Evolutionary conservation across 2,888 invertebrate genomes (phyloP), one percentile per base, ranked within the genome.

Genomic region (Lysandra bellargus): DNA sequence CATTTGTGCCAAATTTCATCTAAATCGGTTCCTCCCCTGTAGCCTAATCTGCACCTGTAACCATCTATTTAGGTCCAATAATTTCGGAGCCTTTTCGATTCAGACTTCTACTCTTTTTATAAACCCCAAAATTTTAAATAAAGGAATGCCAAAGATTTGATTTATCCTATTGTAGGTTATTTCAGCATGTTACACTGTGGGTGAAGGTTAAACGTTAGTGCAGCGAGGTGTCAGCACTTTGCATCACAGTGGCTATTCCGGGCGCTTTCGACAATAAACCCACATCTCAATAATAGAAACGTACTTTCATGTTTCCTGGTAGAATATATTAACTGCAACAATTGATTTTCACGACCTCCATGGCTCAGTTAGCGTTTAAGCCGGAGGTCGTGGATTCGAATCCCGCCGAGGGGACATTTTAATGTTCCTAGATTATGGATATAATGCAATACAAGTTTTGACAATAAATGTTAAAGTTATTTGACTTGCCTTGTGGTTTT

Each of bases 241-340:
- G 69, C 69, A 69, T 37, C 33, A 33, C 33, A 69, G 69, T 33
- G 17, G 33, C 64, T 64, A 64, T 37, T 69, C 69, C 69, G 30
- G 61, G 23, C 69, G 76, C 76, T 76, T 76, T 76, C 76, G 53
- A 76, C 76, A 30, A 33, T 76, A 76, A 76, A 76, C 76, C 76
- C 76, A 76, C 76, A 53, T 76, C 30, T 53, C 76, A 76, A 76
- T 76, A 76, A 76, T 57, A 76, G 76, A 69, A 69, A 37, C 33
- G 33, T 37, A 37, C 69, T 69, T 64, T 64, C 69, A 69, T 69
- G 33, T 37, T 33, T 69, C 69, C 69, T 37, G 69, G 69, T 69
- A 33, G 33, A 69, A 69, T 69, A 69, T 69, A 69, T 69, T 69
- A 69, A 14, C 33, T 37, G 69, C 33, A 69, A 37, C 69, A 69